These are phyloP conservation scores for Torymus tubicola DNA, from an alignment of 2,888 invertebrate species.

Conservation along the genomic window DNA sequence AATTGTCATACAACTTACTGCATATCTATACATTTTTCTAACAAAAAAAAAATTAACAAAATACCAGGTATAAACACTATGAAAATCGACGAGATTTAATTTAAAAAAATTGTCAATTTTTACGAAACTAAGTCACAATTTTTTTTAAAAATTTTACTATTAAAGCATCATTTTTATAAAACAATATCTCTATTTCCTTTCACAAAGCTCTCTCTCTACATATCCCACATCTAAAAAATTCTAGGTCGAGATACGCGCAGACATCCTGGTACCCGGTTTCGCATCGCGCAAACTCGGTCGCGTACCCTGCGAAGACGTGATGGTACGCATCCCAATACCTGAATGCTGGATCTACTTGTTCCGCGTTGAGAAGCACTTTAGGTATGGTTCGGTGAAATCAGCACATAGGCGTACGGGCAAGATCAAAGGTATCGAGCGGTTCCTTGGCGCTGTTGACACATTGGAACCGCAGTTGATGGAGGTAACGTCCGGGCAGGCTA, in stretches of 20 bases:
- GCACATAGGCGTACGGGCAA: slow-evolving; percentile 86
- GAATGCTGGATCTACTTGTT: slow-evolving; percentile 99
- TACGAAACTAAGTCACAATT: no score
- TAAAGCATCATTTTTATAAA: no score
- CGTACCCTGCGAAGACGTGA: slow-evolving; percentile 98
- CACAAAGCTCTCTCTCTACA: no score
- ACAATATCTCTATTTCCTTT: not conserved
- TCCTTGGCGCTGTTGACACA: slow-evolving; percentile 93
- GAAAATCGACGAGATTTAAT: no score
- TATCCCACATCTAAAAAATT: slow-evolving; percentile 35
- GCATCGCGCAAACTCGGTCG: slow-evolving; percentile 96
- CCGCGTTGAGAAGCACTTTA: slow-evolving; percentile 97
- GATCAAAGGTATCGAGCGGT: slow-evolving; percentile 94
- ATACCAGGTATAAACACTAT: no score
- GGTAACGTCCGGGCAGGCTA: slow-evolving; percentile 97
- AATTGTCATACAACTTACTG: no score
- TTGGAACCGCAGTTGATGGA: slow-evolving; percentile 95
- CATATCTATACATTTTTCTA: no score
- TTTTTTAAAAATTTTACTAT: no score
- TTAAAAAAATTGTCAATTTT: no score
- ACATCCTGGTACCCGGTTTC: slow-evolving; percentile 97
- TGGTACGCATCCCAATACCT: slow-evolving; percentile 96
- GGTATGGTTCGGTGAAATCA: slow-evolving; percentile 76
- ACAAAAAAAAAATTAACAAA: no score
- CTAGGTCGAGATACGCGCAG: slow-evolving; percentile 94